Evolutionary conservation across 2,888 invertebrate species (phyloP), one percentile per base, ranked within the genome.

Genomic region (Thelaira solivaga): DNA sequence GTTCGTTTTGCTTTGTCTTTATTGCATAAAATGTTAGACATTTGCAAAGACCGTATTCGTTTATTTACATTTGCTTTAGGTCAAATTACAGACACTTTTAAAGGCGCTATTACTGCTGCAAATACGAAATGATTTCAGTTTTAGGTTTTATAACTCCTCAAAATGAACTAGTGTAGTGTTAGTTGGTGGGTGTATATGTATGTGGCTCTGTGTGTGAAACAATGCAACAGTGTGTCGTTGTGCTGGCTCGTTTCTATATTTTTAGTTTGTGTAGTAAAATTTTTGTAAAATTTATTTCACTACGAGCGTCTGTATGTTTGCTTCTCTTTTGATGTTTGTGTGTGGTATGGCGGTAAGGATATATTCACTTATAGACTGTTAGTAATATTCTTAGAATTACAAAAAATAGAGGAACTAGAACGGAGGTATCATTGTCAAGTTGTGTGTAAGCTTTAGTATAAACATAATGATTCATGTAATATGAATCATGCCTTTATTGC

Each of bases 31-130:
- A 65, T 26, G 47, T 76, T 62, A 69, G 57, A 76, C 45, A 41
- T 67, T 57, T 47, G n/a, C 72, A 72, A 31, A 76, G 80, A 81
- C 80, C 82, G 80, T 82, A 82, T 77, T 75, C 80, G 77, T 86
- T 84, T 87, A 87, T 87, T 86, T 86, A 86, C 86, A 86, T 87
- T 86, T 87, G 86, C 86, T 86, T 86, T 86, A 85, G 86, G 86
- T 86, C 87, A 86, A 87, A 87, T 86, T 86, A 87, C 86, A 86
- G 85, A 84, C 78, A 78, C 78, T 74, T 71, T 78, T 74, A 61
- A 78, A 78, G 78, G 78, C 74, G 78, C 61, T 74, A 75, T 78
- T 78, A 64, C 53, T 53, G n/a, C n/a, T n/a, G 59, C 57, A 73
- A 62, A 74, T 41, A 59, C 31, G 47, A 29, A 6, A 43, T 49